These are phyloP conservation scores for Aricia artaxerxes DNA, from an alignment of 2,888 invertebrate genomes.

Conservation along the genomic window DNA sequence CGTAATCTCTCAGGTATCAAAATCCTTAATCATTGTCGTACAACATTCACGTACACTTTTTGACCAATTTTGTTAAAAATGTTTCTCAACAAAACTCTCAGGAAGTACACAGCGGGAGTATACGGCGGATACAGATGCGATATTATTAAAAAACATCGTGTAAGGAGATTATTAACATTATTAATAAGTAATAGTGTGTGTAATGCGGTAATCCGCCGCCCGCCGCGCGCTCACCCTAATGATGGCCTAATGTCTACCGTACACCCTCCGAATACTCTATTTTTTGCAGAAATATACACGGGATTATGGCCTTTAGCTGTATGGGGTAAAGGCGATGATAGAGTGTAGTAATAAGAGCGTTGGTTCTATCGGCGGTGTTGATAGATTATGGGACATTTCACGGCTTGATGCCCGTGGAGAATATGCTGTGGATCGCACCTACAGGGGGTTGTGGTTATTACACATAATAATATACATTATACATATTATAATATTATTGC, in stretches of 20 bases:
- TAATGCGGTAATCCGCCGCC: conserved; percentile 42
- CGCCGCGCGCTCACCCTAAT: neutral
- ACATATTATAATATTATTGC: no score
- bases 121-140: conserved; percentile 13
- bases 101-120: neutral
- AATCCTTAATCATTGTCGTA: neutral
- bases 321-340: neutral
- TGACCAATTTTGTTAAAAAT: neutral
- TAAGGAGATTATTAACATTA: conserved; percentile 18
- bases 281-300: neutral
- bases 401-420: conserved; percentile 52
- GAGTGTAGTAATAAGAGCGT: neutral
- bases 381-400: conserved; percentile 50
- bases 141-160: conserved; percentile 26
- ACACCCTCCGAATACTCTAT: neutral
- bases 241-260: conserved; percentile 1
- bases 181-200: conserved; percentile 35
- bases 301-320: neutral
- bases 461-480: neutral
- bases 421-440: conserved; percentile 46
- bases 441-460: conserved; percentile 46
- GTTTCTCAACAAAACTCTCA: neutral
- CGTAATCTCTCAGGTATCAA: neutral
- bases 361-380: conserved; percentile 38
- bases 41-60: neutral